phyloP scores from a whole-genome alignment of 2,797 vertebrate genomes.

The Dromococcyx pavoninus region DNA sequence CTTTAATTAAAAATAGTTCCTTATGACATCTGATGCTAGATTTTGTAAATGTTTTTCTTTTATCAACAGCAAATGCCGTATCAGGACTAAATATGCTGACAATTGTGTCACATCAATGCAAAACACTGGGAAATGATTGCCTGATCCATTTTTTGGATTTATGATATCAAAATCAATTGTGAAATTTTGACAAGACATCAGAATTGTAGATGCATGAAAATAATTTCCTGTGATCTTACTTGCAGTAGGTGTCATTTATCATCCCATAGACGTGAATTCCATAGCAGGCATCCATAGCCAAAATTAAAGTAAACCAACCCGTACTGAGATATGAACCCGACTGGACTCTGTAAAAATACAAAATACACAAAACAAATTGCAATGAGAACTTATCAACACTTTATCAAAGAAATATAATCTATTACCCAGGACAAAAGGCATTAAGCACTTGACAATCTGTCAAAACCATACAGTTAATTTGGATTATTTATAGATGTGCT shows the following conservation, averaged over 20 bases:
- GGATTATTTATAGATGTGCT: slow-evolving; percentile 83
- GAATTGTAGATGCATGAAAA: slow-evolving; percentile 72
- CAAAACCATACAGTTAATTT: slow-evolving; percentile 79
- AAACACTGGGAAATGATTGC: slow-evolving; percentile 51
- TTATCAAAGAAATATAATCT: slow-evolving; percentile 74
- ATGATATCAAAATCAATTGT: slow-evolving; percentile 73
- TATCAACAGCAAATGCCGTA: slow-evolving; percentile 50
- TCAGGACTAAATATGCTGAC: slow-evolving; percentile 63
- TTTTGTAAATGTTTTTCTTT: slow-evolving; percentile 70
- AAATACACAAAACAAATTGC: slow-evolving; percentile 72
- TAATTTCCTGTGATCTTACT: slow-evolving; percentile 85
- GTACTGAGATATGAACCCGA: slow-evolving; percentile 98
- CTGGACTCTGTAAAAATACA: slow-evolving; percentile 86
- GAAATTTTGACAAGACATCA: slow-evolving; percentile 76
- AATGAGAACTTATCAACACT: slow-evolving; percentile 70
- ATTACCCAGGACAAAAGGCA: slow-evolving; percentile 76
- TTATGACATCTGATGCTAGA: slow-evolving; percentile 48
- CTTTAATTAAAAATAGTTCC: slow-evolving; percentile 55
- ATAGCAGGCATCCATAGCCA: slow-evolving; percentile 98
- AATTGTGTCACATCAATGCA: slow-evolving; percentile 65
- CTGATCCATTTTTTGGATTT: slow-evolving; percentile 69
- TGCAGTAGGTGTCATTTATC: slow-evolving; percentile 99
- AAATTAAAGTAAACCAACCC: slow-evolving; percentile 97
- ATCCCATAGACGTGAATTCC: slow-evolving; percentile 96
- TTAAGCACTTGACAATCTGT: slow-evolving; percentile 80